phyloP scores from a whole-genome alignment of 2,888 invertebrate genomes.

The Elgonia sp. region DNA sequence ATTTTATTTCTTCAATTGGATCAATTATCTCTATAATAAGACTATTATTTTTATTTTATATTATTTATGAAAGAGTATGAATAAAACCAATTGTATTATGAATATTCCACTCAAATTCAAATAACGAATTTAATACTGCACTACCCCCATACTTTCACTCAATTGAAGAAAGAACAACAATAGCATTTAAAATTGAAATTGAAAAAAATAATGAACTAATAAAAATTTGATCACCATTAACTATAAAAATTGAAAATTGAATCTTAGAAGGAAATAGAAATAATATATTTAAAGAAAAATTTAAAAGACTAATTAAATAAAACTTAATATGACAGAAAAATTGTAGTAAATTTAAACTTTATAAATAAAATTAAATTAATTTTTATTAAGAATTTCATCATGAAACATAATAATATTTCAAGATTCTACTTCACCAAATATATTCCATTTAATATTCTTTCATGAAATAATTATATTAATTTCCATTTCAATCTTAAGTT shows the following conservation, averaged over 20 bases:
- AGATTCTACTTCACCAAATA: conserved; percentile 89
- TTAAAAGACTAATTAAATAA: too few relatives aligned
- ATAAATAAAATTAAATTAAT: conserved; percentile 89
- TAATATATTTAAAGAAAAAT: too few relatives aligned
- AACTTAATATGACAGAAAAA: conserved; percentile 89
- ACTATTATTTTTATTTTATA: conserved; percentile 89
- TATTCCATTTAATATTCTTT: conserved; percentile 90
- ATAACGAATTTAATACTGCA: conserved; percentile 89
- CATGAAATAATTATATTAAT: conserved; percentile 90
- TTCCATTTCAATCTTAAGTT: conserved; percentile 89
- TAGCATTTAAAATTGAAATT: too few relatives aligned
- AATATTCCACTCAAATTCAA: conserved; percentile 87
- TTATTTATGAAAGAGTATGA: conserved; percentile 89
- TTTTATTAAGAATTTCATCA: conserved; percentile 88
- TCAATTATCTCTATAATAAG: conserved; percentile 89
- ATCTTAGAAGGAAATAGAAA: too few relatives aligned
- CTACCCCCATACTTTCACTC: conserved; percentile 77
- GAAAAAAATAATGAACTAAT: too few relatives aligned
- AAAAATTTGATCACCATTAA: too few relatives aligned
- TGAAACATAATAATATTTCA: conserved; percentile 85
- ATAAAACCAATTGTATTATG: conserved; percentile 87
- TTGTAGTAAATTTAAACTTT: conserved; percentile 90
- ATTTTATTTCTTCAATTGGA: conserved; percentile 91
- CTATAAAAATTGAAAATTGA: too few relatives aligned
- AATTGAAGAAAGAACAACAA: too few relatives aligned